Evolutionary conservation across 2,797 vertebrate genomes (phyloP).

Genomic region (Siniperca undulata): DNA sequence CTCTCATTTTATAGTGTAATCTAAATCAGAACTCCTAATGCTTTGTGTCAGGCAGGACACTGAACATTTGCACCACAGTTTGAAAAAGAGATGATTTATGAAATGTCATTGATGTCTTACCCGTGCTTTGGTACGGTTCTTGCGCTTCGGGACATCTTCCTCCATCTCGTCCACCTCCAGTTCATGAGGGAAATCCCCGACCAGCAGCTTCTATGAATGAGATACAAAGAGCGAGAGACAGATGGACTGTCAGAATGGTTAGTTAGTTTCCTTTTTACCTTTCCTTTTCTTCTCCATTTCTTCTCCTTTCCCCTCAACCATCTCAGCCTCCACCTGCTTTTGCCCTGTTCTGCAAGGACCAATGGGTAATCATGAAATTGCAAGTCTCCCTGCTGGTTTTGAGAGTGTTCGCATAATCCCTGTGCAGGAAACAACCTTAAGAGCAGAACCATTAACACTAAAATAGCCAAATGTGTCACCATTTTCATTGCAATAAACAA

Average conservation of each 20-base stretch:
- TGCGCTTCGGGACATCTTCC: slow-evolving; percentile 93
- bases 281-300: neutral
- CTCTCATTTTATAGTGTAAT: neutral
- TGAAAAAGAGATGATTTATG: neutral
- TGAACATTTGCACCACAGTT: slow-evolving; percentile 6
- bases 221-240: slow-evolving; percentile 14
- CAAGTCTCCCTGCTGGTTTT: slow-evolving; percentile 6
- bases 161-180: slow-evolving; percentile 92
- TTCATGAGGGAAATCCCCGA: slow-evolving; percentile 92
- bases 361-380: slow-evolving; percentile 18
- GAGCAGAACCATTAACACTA: slow-evolving; percentile 31
- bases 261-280: neutral
- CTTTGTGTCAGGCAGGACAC: neutral
- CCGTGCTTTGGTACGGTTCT: slow-evolving; percentile 95
- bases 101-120: slow-evolving; percentile 75
- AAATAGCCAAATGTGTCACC: slow-evolving; percentile 21
- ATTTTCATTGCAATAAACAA: slow-evolving; percentile 7
- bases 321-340: neutral
- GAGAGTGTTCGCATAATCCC: slow-evolving; percentile 31
- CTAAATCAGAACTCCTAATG: neutral
- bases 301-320: neutral
- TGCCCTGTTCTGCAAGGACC: neutral
- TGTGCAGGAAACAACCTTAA: slow-evolving; percentile 24
- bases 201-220: slow-evolving; percentile 88
- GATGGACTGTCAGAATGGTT: slow-evolving; percentile 16